phyloP scores from a whole-genome alignment of 2,888 invertebrate genomes.

The Rhopalosiphum nymphaeae region DNA sequence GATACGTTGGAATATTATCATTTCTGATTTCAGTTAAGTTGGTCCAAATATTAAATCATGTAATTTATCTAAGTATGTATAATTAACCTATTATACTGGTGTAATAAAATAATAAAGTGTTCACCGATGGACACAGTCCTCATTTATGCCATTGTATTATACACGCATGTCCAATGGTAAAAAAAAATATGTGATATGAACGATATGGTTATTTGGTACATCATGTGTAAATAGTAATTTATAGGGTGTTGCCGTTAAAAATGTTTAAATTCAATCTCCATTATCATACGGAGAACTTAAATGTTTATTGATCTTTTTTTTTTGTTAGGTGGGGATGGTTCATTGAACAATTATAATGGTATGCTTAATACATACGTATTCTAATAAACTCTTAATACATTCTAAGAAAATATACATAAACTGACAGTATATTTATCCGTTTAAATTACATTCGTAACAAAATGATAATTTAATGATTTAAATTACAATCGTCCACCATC shows the following conservation, averaged over 20 bases:
- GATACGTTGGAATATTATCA: neutral
- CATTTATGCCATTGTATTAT: neutral
- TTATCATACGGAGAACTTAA: neutral
- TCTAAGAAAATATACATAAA: neutral
- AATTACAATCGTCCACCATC: neutral
- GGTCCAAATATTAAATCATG: neutral
- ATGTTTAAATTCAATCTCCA: neutral
- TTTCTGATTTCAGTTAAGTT: neutral
- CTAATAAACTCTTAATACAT: neutral
- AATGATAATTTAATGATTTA: neutral
- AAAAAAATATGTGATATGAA: neutral
- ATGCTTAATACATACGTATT: neutral
- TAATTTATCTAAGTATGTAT: neutral
- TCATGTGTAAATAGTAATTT: neutral
- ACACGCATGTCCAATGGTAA: neutral
- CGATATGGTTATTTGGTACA: neutral
- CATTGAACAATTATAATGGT: neutral
- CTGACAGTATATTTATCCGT: neutral
- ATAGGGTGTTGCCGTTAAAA: neutral
- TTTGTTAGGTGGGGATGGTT: neutral
- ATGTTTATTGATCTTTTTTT: neutral
- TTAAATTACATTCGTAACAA: neutral
- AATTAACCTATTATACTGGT: neutral
- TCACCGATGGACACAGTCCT: neutral
- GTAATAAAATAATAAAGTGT: neutral